Conservation (phyloP, 2,888 invertebrate species). For the Melipona bicolor region DNA sequence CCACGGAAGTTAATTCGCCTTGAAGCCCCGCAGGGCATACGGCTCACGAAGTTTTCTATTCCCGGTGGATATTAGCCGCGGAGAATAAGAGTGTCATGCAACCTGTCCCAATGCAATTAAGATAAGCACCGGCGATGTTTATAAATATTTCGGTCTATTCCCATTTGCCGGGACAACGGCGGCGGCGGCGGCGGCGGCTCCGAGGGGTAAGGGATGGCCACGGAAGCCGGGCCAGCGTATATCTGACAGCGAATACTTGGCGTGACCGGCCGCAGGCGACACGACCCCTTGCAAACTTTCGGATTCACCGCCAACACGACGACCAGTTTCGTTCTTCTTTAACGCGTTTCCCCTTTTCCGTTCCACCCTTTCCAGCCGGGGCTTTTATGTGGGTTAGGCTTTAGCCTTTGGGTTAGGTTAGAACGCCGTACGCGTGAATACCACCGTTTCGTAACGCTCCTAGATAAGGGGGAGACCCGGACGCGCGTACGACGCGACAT, state of each 20-base stretch:
- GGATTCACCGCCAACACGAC: slow-evolving; percentile 38
- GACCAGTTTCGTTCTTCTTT: slow-evolving; percentile 23
- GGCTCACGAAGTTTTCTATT: slow-evolving; percentile 71
- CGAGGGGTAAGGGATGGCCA: background rate
- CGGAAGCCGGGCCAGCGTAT: slow-evolving; percentile 34
- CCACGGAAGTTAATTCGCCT: slow-evolving; percentile 67
- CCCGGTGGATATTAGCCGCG: slow-evolving; percentile 59
- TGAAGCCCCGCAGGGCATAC: slow-evolving; percentile 49
- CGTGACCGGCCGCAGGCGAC: slow-evolving; percentile 70
- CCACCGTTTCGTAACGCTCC: slow-evolving; percentile 54
- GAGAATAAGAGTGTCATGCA: slow-evolving; percentile 64
- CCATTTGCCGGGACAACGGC: slow-evolving; percentile 18
- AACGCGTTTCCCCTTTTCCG: slow-evolving; percentile 16
- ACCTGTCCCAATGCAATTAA: slow-evolving; percentile 76
- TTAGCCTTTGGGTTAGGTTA: slow-evolving; percentile 47
- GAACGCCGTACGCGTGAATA: slow-evolving; percentile 63
- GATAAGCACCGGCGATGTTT: slow-evolving; percentile 76
- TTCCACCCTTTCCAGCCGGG: slow-evolving; percentile 18
- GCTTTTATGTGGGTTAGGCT: slow-evolving; percentile 55
- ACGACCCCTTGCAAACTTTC: slow-evolving; percentile 66
- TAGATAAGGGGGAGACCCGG: slow-evolving; percentile 68
- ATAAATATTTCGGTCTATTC: slow-evolving; percentile 70
- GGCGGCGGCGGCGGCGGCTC: too few relatives aligned
- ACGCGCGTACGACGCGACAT: slow-evolving; percentile 66
- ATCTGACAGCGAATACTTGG: slow-evolving; percentile 69